Base-by-base conservation (phyloP, 2,888 invertebrate species). In the Diplolepis rosae region DNA sequence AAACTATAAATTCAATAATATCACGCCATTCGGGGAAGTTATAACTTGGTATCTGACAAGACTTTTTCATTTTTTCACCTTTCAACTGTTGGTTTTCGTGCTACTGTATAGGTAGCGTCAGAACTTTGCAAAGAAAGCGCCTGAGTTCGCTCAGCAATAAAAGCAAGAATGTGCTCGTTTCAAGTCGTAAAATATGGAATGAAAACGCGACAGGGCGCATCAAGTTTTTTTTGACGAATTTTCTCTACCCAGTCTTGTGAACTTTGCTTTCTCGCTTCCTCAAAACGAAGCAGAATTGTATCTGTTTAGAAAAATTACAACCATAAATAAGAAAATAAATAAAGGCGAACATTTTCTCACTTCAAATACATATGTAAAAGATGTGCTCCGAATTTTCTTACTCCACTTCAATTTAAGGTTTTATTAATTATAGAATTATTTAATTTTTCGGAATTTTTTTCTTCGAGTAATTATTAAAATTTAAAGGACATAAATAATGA, bases 131-230 rank as follows among this genome's bases (percentile, higher is more conserved):
- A 68, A 68, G 54, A 27, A 54, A 68, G 39, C 68, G 68, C 42
- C 42, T 32, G 39, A 51, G 39, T 68, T 28, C n/a, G 27, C 39
- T 61, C 61, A 61, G 39, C 61, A 61, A 61, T 61, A 61, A 61
- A 61, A 61, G 61, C 30, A 68, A 68, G 68, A 68, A 68, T 68
- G 68, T 45, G 68, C 68, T 22, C 24, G 52, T 66, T 51, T 56
- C 27, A 54, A 15, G 54, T 68, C 68, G 39, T 54, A 54, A 68
- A 68, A 51, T 52, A 28, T 39, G 42, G n/a, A 42, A 56, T 27
- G 67, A 61, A 61, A 51, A 51, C 52, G 67, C 28, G 51, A 67
- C 67, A 30, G 28, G 35, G 18, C n/a, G 9, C 54, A 56, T 68
- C 39, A 42, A 39, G 39, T 5, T 54, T 52, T 66, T 54, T 54